Evolutionary conservation across 2,797 vertebrate species (phyloP).

Genomic region (Chelidonichthys spinosus): DNA sequence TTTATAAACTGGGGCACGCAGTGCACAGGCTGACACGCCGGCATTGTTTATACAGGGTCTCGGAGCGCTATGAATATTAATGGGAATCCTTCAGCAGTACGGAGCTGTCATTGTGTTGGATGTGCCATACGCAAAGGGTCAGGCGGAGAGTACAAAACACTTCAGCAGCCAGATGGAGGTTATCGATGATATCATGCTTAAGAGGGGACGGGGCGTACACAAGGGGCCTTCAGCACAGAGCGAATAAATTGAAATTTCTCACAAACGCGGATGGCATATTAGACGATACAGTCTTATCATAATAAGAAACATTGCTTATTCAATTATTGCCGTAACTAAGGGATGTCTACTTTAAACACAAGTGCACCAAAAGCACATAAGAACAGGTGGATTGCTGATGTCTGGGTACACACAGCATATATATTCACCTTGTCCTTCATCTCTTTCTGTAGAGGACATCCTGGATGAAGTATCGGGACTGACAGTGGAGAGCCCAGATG

Average conservation of each 20-base stretch:
- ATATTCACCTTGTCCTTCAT: neutral
- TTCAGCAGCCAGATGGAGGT: slow-evolving; percentile 67
- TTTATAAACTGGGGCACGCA: slow-evolving; percentile 55
- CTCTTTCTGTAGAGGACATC: slow-evolving; percentile 80
- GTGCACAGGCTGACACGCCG: slow-evolving; percentile 68
- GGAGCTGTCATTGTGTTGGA: slow-evolving; percentile 60
- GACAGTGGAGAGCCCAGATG: slow-evolving; percentile 81
- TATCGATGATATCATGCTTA: slow-evolving; percentile 60
- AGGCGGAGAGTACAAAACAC: slow-evolving; percentile 44
- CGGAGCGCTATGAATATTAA: slow-evolving; percentile 78
- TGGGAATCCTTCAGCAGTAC: slow-evolving; percentile 59
- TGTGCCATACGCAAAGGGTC: slow-evolving; percentile 63
- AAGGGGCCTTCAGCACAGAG: slow-evolving; percentile 23
- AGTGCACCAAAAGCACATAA: neutral
- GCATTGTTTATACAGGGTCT: slow-evolving; percentile 70
- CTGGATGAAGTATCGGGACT: slow-evolving; percentile 85
- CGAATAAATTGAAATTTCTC: slow-evolving; percentile 22
- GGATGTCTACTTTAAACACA: neutral
- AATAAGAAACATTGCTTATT: neutral
- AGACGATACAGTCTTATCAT: neutral
- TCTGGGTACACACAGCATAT: neutral
- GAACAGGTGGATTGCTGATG: neutral
- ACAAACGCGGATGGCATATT: neutral
- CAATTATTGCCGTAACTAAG: neutral
- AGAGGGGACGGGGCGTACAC: slow-evolving; percentile 14